A percentile compares a stretch with the other conserved stretches of the same genome.
Evolutionary conservation across 2,797 vertebrate species (phyloP).

Genomic region (Phrynocephalus guinanensis): DNA sequence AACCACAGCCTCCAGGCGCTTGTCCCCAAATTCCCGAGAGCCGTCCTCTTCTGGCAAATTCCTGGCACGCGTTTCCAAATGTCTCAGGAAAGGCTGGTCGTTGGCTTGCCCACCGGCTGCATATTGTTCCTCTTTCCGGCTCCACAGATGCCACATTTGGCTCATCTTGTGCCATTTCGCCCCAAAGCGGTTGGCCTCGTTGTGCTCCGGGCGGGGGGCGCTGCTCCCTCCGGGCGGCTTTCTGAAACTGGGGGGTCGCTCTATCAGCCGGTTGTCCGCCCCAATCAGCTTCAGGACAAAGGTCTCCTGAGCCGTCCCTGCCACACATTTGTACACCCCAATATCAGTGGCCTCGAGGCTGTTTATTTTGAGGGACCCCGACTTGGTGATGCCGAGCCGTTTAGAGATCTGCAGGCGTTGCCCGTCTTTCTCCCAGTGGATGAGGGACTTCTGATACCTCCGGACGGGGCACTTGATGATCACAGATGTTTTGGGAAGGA

Average conservation of each 20-base stretch:
- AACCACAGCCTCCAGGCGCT: constrained; percentile 74
- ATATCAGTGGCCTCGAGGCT: constrained; percentile 79
- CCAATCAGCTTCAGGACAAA: constrained; percentile 90
- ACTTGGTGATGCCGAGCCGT: constrained; percentile 84
- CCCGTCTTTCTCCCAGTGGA: constrained; percentile 89
- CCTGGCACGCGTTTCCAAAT: constrained; percentile 67
- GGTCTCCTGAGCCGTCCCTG: constrained; percentile 80
- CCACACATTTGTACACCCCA: constrained; percentile 86
- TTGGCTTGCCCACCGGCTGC: constrained; percentile 69
- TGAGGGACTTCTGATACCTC: constrained; percentile 84
- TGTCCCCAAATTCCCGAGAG: constrained; percentile 65
- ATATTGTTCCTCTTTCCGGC: constrained; percentile 78
- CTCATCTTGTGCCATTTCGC: constrained; percentile 80
- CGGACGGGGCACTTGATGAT: constrained; percentile 89
- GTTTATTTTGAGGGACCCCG: constrained; percentile 88
- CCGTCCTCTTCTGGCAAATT: constrained; percentile 63
- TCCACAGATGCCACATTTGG: constrained; percentile 81
- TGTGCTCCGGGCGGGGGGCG: constrained; percentile 46
- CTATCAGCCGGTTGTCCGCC: constrained; percentile 79
- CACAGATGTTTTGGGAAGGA: constrained; percentile 89
- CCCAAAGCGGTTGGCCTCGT: constrained; percentile 74
- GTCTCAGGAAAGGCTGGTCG: constrained; percentile 69
- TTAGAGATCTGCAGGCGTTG: constrained; percentile 80
- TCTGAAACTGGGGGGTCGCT: constrained; percentile 69
- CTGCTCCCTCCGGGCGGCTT: constrained; percentile 30